Base-by-base conservation (phyloP, 2,113 vertebrate genomes). In the Catharus fuscescens region DNA sequence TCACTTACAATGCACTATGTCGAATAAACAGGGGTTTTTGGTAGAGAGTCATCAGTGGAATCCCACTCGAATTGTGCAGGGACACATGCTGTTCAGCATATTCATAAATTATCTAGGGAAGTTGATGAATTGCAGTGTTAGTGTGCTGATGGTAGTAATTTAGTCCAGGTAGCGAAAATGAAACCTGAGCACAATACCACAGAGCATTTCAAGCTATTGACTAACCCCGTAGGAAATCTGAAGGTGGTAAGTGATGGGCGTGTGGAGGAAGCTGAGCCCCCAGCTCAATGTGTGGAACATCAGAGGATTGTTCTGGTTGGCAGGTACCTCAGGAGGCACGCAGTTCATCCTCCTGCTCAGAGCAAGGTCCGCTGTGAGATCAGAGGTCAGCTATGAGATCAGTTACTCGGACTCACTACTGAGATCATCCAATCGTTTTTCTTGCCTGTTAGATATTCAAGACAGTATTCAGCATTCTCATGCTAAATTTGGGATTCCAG, bases 271-370 rank as follows among this genome's bases (percentile, higher is more conserved):
- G 29, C 36, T 19, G 42, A 88, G 70, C 23, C 25, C 26, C 52
- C 26, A 53, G 0, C 10, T 59, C 20, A 9, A 1, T 3, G 3
- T 7, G 36, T 0, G 1, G n/a, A 73, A 44, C 80, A 53, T 73
- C n/a, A 70, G 8, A 77, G 48, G 69, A 5, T 10, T 57, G 19
- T 32, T 77, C 19, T 2, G 4, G 45, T 5, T n/a, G 36, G 66
- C 90, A 86, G 29, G 38, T 24, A 38, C 32, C 32, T 31, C 1
- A 0, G 14, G 70, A 80, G 25, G 8, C 53, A 20, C 4, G 1
- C 0, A n/a, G 57, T 47, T 84, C 86, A 86, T 24, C 14, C 52
- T 47, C 42, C 52, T 2, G 2, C 67, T 73, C 71, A 34, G 38
- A 65, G 40, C 45, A 83, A 69, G 66, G 38, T 45, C 81, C 47